Percentiles rank a stretch among this genome's conserved stretches.
These are phyloP conservation scores for Augochlora pura DNA, from an alignment of 1,140 invertebrate genomes.

Conservation along the genomic window DNA sequence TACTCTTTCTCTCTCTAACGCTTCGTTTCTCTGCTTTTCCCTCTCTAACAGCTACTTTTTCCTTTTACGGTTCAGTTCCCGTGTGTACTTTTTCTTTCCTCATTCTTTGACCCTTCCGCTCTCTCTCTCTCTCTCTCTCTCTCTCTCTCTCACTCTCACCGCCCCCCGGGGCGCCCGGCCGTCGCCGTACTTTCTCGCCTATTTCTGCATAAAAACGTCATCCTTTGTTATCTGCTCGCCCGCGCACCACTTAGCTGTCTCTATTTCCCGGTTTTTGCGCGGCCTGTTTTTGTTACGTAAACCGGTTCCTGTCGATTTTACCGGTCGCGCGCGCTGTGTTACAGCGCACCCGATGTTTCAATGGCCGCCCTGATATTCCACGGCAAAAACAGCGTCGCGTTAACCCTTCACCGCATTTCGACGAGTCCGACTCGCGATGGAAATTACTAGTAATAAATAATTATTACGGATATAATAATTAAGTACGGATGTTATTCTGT, in stretches of 20 bases:
- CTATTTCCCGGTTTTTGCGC: slow-evolving; percentile 7
- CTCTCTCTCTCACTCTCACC: no score
- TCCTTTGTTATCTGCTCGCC: slow-evolving; percentile 31
- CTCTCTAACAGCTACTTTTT: slow-evolving; percentile 10
- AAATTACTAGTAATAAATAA: no score
- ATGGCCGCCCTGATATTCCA: no score
- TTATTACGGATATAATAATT: no score
- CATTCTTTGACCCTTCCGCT: background rate
- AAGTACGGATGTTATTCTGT: no score
- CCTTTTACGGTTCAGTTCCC: slow-evolving; percentile 1
- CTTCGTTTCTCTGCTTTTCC: no score
- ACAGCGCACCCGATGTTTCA: no score
- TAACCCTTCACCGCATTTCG: no score
- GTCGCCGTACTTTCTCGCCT: background rate
- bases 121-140: no score
- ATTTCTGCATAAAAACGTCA: slow-evolving; percentile 18
- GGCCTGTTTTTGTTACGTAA: background rate
- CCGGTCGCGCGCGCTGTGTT: no score
- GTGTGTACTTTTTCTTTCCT: slow-evolving; percentile 1
- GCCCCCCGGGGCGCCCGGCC: background rate
- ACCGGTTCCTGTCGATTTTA: slow-evolving; percentile 2
- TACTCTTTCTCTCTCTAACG: background rate
- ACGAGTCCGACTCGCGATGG: no score
- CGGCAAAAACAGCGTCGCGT: no score
- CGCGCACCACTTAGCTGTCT: slow-evolving; percentile 17